Percentiles rank a stretch among this genome's conserved stretches.
These are phyloP conservation scores for Hirundo rustica DNA, from an alignment of 2,797 vertebrate species.

Conservation along the genomic window DNA sequence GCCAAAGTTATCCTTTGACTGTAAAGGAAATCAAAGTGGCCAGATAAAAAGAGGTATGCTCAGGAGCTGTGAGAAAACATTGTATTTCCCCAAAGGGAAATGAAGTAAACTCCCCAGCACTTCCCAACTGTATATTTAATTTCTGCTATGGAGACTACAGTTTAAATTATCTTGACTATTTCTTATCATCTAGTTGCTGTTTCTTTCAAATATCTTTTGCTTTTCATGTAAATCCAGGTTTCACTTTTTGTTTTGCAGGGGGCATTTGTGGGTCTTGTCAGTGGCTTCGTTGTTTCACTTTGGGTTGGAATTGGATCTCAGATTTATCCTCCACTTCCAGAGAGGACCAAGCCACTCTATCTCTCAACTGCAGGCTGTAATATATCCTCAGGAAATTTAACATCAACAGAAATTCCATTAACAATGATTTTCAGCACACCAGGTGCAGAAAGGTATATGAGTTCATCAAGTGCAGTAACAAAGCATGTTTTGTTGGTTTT, in stretches of 20 bases:
- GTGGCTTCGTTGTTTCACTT: slow-evolving; percentile 82
- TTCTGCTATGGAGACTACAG: not conserved
- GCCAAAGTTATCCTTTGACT: not conserved
- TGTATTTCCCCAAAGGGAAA: not conserved
- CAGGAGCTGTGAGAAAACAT: not conserved
- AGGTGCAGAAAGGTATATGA: slow-evolving; percentile 59
- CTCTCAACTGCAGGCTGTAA: slow-evolving; percentile 80
- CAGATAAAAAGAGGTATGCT: not conserved
- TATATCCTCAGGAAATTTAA: slow-evolving; percentile 72
- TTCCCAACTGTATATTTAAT: not conserved
- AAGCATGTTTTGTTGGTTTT: no score
- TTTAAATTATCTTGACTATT: not conserved
- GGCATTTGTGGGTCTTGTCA: slow-evolving; percentile 81
- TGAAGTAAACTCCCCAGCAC: not conserved
- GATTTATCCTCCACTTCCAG: slow-evolving; percentile 81
- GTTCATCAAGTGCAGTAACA: not conserved
- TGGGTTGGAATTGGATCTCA: slow-evolving; percentile 91
- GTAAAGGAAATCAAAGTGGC: not conserved
- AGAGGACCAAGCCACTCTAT: slow-evolving; percentile 79
- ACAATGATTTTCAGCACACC: slow-evolving; percentile 4
- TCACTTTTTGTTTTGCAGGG: slow-evolving; percentile 78
- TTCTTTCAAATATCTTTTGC: not conserved
- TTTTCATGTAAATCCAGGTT: not conserved
- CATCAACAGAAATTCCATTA: slow-evolving; percentile 35
- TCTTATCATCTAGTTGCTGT: not conserved